Base-by-base conservation (phyloP, 2,797 vertebrate genomes). In the Pterois miles region DNA sequence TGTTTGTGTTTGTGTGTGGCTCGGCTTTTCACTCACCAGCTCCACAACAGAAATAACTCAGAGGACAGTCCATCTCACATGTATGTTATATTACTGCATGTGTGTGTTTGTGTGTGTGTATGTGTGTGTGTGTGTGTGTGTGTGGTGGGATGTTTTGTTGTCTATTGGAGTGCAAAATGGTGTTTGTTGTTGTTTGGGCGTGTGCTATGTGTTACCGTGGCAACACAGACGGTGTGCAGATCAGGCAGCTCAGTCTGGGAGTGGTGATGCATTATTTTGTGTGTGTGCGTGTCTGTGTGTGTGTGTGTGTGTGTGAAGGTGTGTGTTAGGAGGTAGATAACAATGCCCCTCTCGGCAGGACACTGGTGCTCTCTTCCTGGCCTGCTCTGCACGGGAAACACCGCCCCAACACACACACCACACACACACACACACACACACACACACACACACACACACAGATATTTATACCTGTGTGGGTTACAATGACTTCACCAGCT, bases 321-420 rank as follows among this genome's bases (percentile, higher is more conserved):
- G 54, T 33, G 78, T 83, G 80, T 83, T 86, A 60, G 83, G 79
- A 87, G 82, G 89, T 82, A 87, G 89, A 94, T 91, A 95, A 95
- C 95, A 95, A 96, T 95, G 90, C 89, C 84, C 84, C 85, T 88
- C 94, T 91, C 93, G 25, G 89, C 87, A 84, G 94, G 95, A 94
- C 92, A 84, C 93, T 93, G 88, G 86, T 80, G 89, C 84, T 82
- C 79, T 94, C 92, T 96, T 95, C 94, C 95, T 94, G 93, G 86
- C 86, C 68, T 52, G 65, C 71, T 92, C 82, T 81, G 74, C 72
- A 93, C 83, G 82, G 94, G 92, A 94, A 95, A 90, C 88, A 82
- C 87, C 89, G 71, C 87, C 87, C 86, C 69, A 64, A 72, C 88
- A 86, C 83, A 80, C 86, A 82, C 65, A 59, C n/a, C 62, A 57